A percentile compares a stretch with the other conserved stretches of the same genome.
These are phyloP conservation scores for Leptopilina boulardi DNA, from an alignment of 1,140 invertebrate species.

Conservation along the genomic window DNA sequence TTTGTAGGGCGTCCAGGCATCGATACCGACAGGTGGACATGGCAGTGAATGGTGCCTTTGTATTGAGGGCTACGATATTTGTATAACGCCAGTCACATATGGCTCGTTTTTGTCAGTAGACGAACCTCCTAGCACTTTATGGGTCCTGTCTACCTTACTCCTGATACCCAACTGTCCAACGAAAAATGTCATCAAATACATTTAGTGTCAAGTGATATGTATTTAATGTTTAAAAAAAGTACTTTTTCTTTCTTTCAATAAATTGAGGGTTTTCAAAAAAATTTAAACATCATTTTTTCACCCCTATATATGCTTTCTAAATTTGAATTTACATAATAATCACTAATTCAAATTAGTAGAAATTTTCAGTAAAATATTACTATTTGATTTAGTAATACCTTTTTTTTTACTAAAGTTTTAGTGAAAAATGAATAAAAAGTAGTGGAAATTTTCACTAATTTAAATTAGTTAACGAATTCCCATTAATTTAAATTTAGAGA, in stretches of 20 bases:
- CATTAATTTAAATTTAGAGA: too few species aligned
- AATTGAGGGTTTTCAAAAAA: neutral
- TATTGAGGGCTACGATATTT: conserved; percentile 46
- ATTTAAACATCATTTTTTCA: too few species aligned
- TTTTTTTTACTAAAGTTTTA: too few species aligned
- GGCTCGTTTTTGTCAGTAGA: conserved; percentile 44
- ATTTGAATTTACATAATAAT: too few species aligned
- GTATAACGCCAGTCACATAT: conserved; percentile 43
- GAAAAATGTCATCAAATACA: neutral
- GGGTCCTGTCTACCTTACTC: neutral
- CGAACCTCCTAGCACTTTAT: conserved; percentile 39
- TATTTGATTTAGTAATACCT: too few species aligned
- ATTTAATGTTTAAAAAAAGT: neutral
- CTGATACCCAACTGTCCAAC: neutral
- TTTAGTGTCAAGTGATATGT: neutral
- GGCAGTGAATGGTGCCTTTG: conserved; percentile 27
- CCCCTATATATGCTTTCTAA: too few species aligned
- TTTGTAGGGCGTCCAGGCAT: conserved; percentile 55
- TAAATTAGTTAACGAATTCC: too few species aligned
- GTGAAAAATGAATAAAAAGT: too few species aligned
- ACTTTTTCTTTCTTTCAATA: neutral
- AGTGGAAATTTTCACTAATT: too few species aligned
- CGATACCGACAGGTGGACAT: conserved; percentile 55
- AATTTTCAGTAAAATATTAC: too few species aligned
- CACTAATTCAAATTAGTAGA: too few species aligned